Conservation (phyloP, 2,797 vertebrate species). For the Lepus townsendii region DNA sequence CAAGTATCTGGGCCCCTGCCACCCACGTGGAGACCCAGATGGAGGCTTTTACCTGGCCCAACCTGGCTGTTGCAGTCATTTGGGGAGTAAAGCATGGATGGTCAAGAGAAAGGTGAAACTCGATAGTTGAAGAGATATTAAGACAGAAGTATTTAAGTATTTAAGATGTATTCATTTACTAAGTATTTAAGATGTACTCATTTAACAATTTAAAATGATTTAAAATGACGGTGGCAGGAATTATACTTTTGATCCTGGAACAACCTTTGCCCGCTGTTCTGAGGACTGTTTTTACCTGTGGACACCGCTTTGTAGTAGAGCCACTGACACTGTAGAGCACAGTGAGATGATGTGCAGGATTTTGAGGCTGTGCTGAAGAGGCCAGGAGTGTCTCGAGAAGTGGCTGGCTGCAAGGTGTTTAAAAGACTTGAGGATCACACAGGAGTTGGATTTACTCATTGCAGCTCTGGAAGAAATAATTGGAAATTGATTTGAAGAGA, state of each 20-base stretch:
- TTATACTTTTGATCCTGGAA: neutral
- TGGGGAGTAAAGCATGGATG: no score
- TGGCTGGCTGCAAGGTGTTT: neutral
- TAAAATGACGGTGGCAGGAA: neutral
- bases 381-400: neutral
- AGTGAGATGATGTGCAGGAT: neutral
- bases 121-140: neutral
- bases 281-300: neutral
- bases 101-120: conserved; percentile 44
- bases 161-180: neutral
- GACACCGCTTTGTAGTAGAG: neutral
- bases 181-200: neutral
- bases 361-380: neutral
- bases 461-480: neutral
- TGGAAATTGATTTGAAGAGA: conserved; percentile 14
- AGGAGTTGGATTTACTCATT: conserved; percentile 16
- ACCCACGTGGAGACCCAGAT: no score
- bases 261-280: neutral
- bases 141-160: neutral
- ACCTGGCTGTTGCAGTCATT: no score
- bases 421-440: neutral
- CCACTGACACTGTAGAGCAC: neutral
- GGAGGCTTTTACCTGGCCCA: no score
- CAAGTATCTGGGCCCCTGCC: no score
- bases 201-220: conserved; percentile 53